A percentile compares a stretch with the other conserved stretches of the same genome.
phyloP scores from a whole-genome alignment of 2,113 vertebrate species.

The Daubentonia madagascariensis region DNA sequence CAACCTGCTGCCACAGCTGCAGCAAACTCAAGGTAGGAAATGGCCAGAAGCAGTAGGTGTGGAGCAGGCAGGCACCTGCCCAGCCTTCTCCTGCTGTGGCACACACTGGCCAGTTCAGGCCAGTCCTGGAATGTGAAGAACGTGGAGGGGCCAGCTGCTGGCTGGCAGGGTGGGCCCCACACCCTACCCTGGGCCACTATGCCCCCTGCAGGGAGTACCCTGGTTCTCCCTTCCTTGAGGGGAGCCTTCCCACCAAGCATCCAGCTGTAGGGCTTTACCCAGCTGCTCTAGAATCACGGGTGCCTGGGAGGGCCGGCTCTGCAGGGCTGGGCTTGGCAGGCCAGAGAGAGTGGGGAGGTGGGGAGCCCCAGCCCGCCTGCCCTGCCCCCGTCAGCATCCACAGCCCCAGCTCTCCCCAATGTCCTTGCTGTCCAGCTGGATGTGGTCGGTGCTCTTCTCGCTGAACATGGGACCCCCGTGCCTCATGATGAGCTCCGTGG shows the following conservation, averaged over 20 bases:
- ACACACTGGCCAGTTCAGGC: not conserved
- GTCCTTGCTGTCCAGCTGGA: conserved; percentile 92
- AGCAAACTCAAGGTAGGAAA: not conserved
- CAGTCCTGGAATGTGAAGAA: conserved; percentile 24
- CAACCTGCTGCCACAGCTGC: not conserved
- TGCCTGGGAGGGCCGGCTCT: not conserved
- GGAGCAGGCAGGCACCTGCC: not conserved
- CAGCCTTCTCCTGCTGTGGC: not conserved
- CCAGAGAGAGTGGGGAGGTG: not conserved
- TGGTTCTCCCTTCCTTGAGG: not conserved
- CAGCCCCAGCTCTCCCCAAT: conserved; percentile 88
- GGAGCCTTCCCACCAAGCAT: not conserved
- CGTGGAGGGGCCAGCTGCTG: accelerated
- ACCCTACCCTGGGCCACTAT: not conserved
- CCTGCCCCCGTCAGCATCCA: conserved; percentile 84
- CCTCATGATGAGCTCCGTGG: conserved; percentile 89
- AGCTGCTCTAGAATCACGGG: not conserved
- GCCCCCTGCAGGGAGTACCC: not conserved
- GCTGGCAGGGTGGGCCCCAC: not conserved
- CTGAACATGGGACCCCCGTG: conserved; percentile 91
- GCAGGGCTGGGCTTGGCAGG: not conserved
- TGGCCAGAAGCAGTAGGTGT: accelerated
- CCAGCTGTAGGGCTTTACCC: not conserved
- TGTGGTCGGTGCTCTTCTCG: conserved; percentile 87
- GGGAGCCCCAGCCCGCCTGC: not conserved